Base-by-base conservation (phyloP, 2,888 invertebrate species). In the Drosophila mimetica region DNA sequence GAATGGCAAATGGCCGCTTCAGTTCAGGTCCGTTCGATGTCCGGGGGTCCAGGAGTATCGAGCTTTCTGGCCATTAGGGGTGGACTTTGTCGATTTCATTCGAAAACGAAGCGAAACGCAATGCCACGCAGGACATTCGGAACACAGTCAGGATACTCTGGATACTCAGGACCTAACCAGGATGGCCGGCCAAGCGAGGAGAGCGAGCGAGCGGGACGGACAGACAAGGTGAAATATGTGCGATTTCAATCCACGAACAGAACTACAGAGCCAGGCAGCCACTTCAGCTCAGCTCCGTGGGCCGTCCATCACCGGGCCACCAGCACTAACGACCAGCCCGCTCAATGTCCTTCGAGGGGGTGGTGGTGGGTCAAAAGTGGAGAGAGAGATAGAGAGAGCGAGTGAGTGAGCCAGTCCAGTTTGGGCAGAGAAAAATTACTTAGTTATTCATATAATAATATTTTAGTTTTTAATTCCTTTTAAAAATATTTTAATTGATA, bases 61-160 rank as follows among this genome's bases (percentile, higher is more conserved):
- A 60, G 64, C 64, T 65, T 65, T 57, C 67, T 66, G 16, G 79
- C 87, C 72, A 87, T 87, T 82, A 82, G 79, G 82, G 82, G 79
- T 83, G 87, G 88, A 83, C 82, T 82, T 73, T 87, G 25, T 79
- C 77, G 74, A 80, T 86, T 84, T 70, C 69, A 83, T 54, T 78
- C 74, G 72, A 84, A 58, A 73, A 44, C 44, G 25, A 14, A 14
- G 22, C 22, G 42, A 42, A 9, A 25, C 16, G 42, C 22, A 42
- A 42, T 9, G 42, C 22, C 25, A 16, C 46, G 46, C 46, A 46
- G 80, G 47, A 47, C 47, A 18, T 34, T 72, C 81, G 34, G n/a
- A 14, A 5, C 34, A n/a, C n/a, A n/a, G n/a, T n/a, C n/a, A n/a
- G n/a, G 25, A 25, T 25, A 9, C 8, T 9, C 39, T 75, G 61